Evolutionary conservation across 2,113 vertebrate species (phyloP), one percentile per base, ranked within the genome.

Genomic region (Gallinago jamesoni): DNA sequence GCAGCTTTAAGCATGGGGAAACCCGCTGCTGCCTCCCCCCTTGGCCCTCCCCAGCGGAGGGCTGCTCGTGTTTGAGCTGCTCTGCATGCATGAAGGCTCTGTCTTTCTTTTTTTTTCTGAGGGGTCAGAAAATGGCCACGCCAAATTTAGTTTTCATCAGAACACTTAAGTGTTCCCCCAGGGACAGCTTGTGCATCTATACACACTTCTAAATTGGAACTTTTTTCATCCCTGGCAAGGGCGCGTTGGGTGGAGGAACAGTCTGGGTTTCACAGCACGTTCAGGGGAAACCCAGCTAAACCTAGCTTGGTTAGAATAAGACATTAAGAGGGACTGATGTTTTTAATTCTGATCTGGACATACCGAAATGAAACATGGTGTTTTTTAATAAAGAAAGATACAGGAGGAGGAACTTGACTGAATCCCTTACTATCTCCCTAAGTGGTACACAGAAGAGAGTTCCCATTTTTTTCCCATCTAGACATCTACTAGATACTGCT

Each of bases 51-150:
- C 35, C 80, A 37, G 52, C 0, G 17, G 75, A 86, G 79, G 4
- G 3, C 89, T 81, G 20, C 7, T 84, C 57, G 4, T 1, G 0
- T 86, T 59, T 25, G 52, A 87, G 66, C 14, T n/a, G 43, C 66
- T 91, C 68, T 68, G 69, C 80, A 84, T 45, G 80, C 89, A 68
- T 92, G 95, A 97, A 13, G 27, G 57, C 60, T 94, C 77, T 78
- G 47, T 5, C 24, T 77, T 35, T 37, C 52, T 57, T 53, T 45
- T 57, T 53, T 45, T 69, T 89, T 83, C 80, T 27, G 50, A 82
- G 84, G 57, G 95, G 92, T 97, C 93, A 96, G 35, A 57, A 87
- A 84, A 74, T 84, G 95, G 91, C 77, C 91, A 84, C 4, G 78
- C 87, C 91, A 94, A 95, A 68, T 72, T 72, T 60, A 75, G 56